A percentile compares a stretch with the other conserved stretches of the same genome.
These are phyloP conservation scores for Scaptomyza caliginosa DNA, from an alignment of 2,888 invertebrate genomes.

Conservation along the genomic window DNA sequence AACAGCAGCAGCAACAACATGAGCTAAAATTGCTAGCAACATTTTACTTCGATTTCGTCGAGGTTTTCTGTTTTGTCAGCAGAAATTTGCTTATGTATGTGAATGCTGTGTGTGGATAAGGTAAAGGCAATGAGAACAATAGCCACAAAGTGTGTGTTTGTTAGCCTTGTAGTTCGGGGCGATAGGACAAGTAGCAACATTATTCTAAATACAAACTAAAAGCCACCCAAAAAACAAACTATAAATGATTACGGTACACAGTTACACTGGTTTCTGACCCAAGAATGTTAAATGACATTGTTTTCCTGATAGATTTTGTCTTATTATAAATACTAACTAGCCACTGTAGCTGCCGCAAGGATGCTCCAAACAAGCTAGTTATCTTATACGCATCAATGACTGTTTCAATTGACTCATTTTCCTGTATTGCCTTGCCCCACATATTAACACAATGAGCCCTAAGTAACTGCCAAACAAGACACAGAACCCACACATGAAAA, in stretches of 20 bases:
- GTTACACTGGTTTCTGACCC: slow-evolving; percentile 1
- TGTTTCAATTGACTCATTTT: slow-evolving; percentile 58
- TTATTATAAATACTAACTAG: too few species aligned
- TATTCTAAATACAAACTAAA: slow-evolving; percentile 3
- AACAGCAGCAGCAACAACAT: slow-evolving; percentile 22
- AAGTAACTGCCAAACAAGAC: slow-evolving; percentile 11
- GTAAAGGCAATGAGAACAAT: slow-evolving; percentile 49
- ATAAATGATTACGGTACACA: slow-evolving; percentile 3
- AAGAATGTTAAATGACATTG: too few species aligned
- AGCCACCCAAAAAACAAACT: slow-evolving; percentile 14
- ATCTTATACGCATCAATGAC: slow-evolving; percentile 1
- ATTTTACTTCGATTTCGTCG: slow-evolving; percentile 75
- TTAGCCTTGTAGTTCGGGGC: neutral
- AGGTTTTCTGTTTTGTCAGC: slow-evolving; percentile 75
- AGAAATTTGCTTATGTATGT: slow-evolving; percentile 69
- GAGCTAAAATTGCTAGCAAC: slow-evolving; percentile 61
- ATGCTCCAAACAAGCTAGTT: neutral
- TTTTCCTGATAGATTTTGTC: too few species aligned
- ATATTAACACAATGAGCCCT: slow-evolving; percentile 44
- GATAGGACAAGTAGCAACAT: neutral
- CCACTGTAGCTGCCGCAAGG: neutral
- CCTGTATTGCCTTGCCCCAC: slow-evolving; percentile 15
- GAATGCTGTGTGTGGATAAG: slow-evolving; percentile 37
- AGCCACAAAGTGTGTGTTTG: slow-evolving; percentile 28
- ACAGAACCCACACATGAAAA: slow-evolving; percentile 6